Evolutionary conservation across 2,797 vertebrate species (phyloP).

Genomic region (Anableps anableps): DNA sequence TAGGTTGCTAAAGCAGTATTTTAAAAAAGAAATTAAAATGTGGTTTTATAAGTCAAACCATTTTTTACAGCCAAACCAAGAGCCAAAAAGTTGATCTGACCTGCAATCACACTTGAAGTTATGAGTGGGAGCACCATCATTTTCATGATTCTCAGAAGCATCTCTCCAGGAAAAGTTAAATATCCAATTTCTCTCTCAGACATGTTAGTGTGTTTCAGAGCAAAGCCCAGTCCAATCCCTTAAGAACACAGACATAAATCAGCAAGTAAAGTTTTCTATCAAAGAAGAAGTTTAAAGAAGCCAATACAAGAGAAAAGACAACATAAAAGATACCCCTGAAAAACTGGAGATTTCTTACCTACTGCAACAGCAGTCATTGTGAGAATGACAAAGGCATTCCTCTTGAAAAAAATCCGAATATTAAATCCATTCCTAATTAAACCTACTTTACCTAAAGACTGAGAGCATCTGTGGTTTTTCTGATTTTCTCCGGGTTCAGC

Average conservation of each 20-base stretch:
- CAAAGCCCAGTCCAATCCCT: conserved; percentile 46
- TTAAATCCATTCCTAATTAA: conserved; percentile 58
- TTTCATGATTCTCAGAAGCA: conserved; percentile 88
- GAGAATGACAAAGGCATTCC: conserved; percentile 84
- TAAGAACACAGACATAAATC: conserved; percentile 8
- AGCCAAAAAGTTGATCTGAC: conserved; percentile 44
- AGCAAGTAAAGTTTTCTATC: not conserved
- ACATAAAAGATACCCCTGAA: not conserved
- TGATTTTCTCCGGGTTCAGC: conserved; percentile 6
- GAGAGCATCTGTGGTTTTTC: not conserved
- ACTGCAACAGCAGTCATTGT: conserved; percentile 80
- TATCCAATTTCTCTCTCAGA: conserved; percentile 76
- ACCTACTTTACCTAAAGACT: conserved; percentile 12
- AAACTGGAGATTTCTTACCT: conserved; percentile 59
- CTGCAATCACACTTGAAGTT: conserved; percentile 87
- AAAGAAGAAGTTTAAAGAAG: not conserved
- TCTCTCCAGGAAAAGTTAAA: conserved; percentile 87
- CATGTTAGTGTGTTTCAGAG: conserved; percentile 28
- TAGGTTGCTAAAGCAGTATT: not conserved
- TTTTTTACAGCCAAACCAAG: not conserved
- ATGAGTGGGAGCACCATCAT: conserved; percentile 88
- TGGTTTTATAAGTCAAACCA: not conserved
- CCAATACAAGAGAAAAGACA: not conserved
- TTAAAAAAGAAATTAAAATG: not conserved
- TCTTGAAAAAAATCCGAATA: conserved; percentile 71